Base-by-base conservation (phyloP, 2,797 vertebrate genomes). In the Brachyalestes nurse region DNA sequence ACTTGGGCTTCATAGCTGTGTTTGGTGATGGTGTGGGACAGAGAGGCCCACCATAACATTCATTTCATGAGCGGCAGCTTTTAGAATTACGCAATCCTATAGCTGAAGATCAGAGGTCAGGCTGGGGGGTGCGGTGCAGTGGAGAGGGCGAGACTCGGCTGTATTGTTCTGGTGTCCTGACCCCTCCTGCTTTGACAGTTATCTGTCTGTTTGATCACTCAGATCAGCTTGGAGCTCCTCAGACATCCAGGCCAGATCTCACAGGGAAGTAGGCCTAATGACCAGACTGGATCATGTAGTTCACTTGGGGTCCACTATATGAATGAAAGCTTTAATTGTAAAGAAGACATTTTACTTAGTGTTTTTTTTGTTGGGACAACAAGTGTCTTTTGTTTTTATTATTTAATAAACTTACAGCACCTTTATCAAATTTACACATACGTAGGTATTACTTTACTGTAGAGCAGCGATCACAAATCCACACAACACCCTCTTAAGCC, bases 131-230 rank as follows among this genome's bases (percentile, higher is more conserved):
- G 23, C 60, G 61, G 72, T 66, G 23, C 55, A 51, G 75, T 17
- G 9, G 82, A 72, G 81, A 60, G 64, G 17, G 62, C 19, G 65
- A 64, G 61, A 40, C 70, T 21, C 6, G n/a, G 57, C 16, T 19
- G 78, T 77, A 82, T 82, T 82, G 83, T 86, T 71, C 78, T 21
- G 19, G 34, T 93, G 90, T 92, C 90, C 88, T 92, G 92, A 93
- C 91, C 90, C 88, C 86, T 86, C 12, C 45, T 53, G 82, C 82
- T 83, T 80, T 78, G 88, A 92, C 92, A 92, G 92, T 93, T 94
- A 93, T 94, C 90, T 92, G 91, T 93, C 90, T 87, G 90, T 95
- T 96, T 94, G 95, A 96, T 96, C 78, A 82, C 75, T 40, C 34
- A 49, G 76, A 34, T 82, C 78, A 71, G 45, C 87, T 82, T 78